Base-by-base conservation (phyloP, 2,888 invertebrate genomes). In the Campaea margaritaria region DNA sequence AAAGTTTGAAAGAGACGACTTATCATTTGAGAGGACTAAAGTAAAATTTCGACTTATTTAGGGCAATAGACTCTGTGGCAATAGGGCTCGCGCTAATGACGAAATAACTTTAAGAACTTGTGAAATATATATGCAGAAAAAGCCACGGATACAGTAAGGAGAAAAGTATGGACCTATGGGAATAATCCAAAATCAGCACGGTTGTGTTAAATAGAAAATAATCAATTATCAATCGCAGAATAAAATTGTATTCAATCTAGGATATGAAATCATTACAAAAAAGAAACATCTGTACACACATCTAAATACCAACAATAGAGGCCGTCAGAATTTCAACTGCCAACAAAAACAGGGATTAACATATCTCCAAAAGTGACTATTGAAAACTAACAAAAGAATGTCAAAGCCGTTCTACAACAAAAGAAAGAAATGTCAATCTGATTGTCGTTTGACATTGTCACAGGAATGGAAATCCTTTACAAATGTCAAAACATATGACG, bases 401-500 rank as follows among this genome's bases (percentile, higher is more conserved):
- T 65, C 61, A 65, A 60, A 65, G 58, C 60, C 63, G 58, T 50
- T n/a, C n/a, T 9, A 36, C 51, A 31, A 62, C 59, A 67, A 65
- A 63, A 53, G 59, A 58, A 74, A 75, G 73, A 76, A 74, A 74
- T 68, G 68, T 72, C 73, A 74, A 74, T 69, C 68, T 64, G 70
- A 76, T 77, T 77, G 78, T 72, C 62, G 48, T 45, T 51, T 63
- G 61, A 67, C 68, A 74, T 72, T 73, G 75, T 75, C 69, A 69
- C 55, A 51, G 50, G 63, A 51, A 43, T 61, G 68, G 66, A 71
- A 75, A 78, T 78, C 72, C 73, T 70, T 75, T 76, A 67, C 68
- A 76, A 65, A 73, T 72, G 82, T 83, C 82, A 81, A 71, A 82
- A 82, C 66, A 81, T 78, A 78, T 81, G 81, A 82, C 74, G 69